Conservation (phyloP, 2,113 vertebrate species). For the Rhinopomastus cyanomelas region DNA sequence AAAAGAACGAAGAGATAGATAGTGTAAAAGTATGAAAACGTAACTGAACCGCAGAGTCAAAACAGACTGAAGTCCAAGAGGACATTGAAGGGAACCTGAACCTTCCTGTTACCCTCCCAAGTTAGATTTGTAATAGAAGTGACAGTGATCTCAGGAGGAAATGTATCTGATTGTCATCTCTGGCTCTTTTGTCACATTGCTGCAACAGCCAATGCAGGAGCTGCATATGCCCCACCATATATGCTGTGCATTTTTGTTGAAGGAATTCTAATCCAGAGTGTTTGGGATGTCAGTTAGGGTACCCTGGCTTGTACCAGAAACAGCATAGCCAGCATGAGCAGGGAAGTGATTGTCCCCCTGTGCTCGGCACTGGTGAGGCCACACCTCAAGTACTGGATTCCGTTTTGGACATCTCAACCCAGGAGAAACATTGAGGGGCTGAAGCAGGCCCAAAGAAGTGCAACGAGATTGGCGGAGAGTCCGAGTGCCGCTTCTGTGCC, state of each 20-base stretch:
- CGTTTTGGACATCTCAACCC: no score
- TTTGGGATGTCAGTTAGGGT: no score
- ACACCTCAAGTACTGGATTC: no score
- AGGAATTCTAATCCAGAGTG: background rate
- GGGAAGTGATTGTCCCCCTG: no score
- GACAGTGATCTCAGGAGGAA: background rate
- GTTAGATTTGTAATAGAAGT: background rate
- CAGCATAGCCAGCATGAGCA: no score
- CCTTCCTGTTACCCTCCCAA: constrained; percentile 2
- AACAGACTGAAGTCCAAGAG: background rate
- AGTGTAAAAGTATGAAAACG: constrained; percentile 3
- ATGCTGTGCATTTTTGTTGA: background rate
- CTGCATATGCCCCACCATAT: background rate
- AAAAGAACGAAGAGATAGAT: background rate
- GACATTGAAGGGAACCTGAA: background rate
- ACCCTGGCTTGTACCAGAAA: no score
- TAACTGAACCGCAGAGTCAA: background rate
- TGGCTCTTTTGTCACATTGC: background rate
- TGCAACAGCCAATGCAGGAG: background rate
- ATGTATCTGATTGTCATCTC: background rate
- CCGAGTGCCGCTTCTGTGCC: background rate
- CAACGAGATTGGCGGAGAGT: no score
- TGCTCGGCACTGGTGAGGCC: no score
- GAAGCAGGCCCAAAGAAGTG: no score
- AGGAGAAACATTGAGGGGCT: no score